These are phyloP conservation scores for Meteorus colon DNA, from an alignment of 2,888 invertebrate species.

Conservation along the genomic window DNA sequence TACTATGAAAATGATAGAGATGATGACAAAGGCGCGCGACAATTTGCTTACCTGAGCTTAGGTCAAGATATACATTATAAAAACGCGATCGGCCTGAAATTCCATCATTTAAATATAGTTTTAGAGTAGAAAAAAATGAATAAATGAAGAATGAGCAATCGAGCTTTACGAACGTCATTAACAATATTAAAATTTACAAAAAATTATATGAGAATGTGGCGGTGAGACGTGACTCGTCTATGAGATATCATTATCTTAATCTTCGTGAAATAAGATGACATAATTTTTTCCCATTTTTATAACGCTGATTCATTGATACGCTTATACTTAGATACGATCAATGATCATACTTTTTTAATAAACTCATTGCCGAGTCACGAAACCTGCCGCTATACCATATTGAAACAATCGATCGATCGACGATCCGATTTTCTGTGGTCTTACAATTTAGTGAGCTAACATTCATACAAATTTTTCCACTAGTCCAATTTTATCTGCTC, in stretches of 20 bases:
- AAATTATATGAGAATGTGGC: constrained; percentile 40
- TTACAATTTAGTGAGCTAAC: constrained; percentile 37
- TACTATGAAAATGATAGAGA: background rate
- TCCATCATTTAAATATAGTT: constrained; percentile 36
- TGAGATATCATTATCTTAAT: background rate
- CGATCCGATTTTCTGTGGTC: constrained; percentile 39
- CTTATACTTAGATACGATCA: background rate
- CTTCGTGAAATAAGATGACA: background rate
- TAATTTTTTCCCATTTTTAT: background rate
- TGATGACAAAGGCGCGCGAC: constrained; percentile 23
- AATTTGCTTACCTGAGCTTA: constrained; percentile 26
- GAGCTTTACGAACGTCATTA: constrained; percentile 48
- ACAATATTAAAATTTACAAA: constrained; percentile 57
- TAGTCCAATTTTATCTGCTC: constrained; percentile 33
- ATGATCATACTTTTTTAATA: constrained; percentile 18
- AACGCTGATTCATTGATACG: background rate
- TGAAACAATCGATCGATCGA: constrained; percentile 45
- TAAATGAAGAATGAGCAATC: constrained; percentile 55
- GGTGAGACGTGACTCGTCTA: constrained; percentile 17
- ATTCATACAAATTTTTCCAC: constrained; percentile 40
- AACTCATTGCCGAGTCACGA: constrained; percentile 48
- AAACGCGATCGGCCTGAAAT: constrained; percentile 47
- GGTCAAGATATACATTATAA: constrained; percentile 20
- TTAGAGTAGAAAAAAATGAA: constrained; percentile 56
- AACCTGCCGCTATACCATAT: constrained; percentile 20